Base-by-base conservation (phyloP, 37 sponge, comb jelly and placozoan genomes). In the Geodia barretti region DNA sequence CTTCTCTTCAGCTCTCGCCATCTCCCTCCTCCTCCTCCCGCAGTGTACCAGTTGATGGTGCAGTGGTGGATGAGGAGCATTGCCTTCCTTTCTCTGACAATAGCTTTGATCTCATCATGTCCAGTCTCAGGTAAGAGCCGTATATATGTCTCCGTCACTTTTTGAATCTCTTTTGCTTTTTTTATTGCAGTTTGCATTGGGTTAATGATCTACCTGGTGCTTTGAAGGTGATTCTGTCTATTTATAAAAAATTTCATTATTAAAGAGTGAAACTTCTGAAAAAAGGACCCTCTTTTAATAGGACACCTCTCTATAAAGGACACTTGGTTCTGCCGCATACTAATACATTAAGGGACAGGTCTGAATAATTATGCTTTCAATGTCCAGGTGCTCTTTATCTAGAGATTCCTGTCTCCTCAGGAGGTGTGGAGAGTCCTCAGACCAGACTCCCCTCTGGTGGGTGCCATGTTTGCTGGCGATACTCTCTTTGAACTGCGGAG, bases 401-500 rank as follows among this genome's bases (percentile, higher is more conserved):
- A n/a, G n/a, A n/a, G n/a, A n/a, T n/a, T n/a, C n/a, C 73, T 14
- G 3, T 41, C 73, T 4, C 66, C 66, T 14, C 54, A 84, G 54
- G 54, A 47, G 54, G 54, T 47, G 14, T 47, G 54, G 31, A 33
- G 92, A 33, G 88, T 96, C 20, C 69, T 98, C 4, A 89, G 68
- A 23, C 84, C 86, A 26, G 99, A 98, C 65, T 81, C 92, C 31
- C 90, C 86, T 17, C 72, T 96, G 32, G 78, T 98, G 19, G 94
- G 97, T 9, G 79, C 88, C 36, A 89, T 98, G 91, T 94, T 96
- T 83, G 84, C 91, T 34, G 91, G 83, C 23, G 97, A 94, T 39
- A 96, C 99, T 14, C 74, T 98, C 8, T 98, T 81, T 79, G 95
- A 98, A 62, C 81, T 98, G 29, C 64, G 97, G 11, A 86, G 79